phyloP scores from a whole-genome alignment of 2,888 invertebrate species.

The Exocentrus adspersus region DNA sequence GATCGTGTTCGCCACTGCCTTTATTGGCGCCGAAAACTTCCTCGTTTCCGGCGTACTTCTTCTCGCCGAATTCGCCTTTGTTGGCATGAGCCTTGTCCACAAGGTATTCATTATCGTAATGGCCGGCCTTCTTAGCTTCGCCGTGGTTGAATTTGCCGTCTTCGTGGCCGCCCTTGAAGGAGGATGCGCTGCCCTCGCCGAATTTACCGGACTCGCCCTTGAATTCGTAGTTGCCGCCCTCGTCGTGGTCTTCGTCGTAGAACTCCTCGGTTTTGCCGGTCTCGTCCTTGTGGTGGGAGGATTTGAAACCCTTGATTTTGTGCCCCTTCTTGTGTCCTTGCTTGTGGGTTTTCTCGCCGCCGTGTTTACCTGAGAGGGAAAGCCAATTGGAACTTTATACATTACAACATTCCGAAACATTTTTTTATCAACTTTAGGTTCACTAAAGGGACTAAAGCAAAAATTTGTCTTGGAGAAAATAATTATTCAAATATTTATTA shows the following conservation, averaged over 20 bases:
- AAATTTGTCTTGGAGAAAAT: no score
- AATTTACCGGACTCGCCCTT: constrained; percentile 69
- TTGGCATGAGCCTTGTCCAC: constrained; percentile 69
- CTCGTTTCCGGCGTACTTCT: constrained; percentile 69
- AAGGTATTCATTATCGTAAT: constrained; percentile 68
- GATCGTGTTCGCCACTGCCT: constrained; percentile 70
- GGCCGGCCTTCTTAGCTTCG: constrained; percentile 69
- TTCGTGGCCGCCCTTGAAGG: constrained; percentile 71
- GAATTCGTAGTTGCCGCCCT: constrained; percentile 69
- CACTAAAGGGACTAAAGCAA: no score
- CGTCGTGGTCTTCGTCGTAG: constrained; percentile 74
- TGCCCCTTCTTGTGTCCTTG: constrained; percentile 73
- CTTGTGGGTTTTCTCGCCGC: constrained; percentile 67
- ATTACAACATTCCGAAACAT: no score
- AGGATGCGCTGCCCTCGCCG: constrained; percentile 68
- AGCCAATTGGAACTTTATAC: background rate
- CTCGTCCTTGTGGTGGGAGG: constrained; percentile 74
- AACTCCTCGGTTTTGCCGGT: constrained; percentile 73
- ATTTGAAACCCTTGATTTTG: constrained; percentile 73
- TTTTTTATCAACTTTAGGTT: no score
- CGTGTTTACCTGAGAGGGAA: constrained; percentile 63
- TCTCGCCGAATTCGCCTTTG: constrained; percentile 71
- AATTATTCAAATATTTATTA: no score
- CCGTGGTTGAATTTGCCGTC: constrained; percentile 69
- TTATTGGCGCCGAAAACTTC: constrained; percentile 70